Percentiles rank a stretch among this genome's conserved stretches.
Conservation (phyloP, 2,113 vertebrate genomes). For the Pampusana beccarii region DNA sequence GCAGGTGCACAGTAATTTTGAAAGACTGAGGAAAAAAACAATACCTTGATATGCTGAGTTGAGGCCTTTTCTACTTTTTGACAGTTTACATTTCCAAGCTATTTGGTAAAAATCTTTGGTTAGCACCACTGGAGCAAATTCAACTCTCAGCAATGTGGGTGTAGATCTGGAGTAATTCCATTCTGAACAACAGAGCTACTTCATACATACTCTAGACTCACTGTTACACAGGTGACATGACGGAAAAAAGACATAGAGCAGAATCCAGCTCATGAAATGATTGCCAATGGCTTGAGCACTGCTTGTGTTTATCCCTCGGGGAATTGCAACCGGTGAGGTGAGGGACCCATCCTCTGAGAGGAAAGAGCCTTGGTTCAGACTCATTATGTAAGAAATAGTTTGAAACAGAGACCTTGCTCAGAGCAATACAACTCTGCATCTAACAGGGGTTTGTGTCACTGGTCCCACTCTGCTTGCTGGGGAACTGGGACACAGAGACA, state of each 20-base stretch:
- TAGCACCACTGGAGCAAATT: slow-evolving; percentile 48
- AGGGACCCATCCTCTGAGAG: not conserved
- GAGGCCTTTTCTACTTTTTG: slow-evolving; percentile 40
- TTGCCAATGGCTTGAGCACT: not conserved
- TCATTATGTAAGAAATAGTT: not conserved
- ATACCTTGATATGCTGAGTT: slow-evolving; percentile 26
- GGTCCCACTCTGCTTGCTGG: not conserved
- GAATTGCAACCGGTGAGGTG: not conserved
- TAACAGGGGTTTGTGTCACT: not conserved
- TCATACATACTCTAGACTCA: not conserved
- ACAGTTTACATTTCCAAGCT: slow-evolving; percentile 39
- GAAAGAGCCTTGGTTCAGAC: not conserved
- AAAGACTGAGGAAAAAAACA: slow-evolving; percentile 6
- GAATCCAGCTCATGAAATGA: not conserved
- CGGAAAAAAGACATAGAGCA: not conserved
- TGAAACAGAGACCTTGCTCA: not conserved
- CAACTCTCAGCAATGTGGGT: slow-evolving; percentile 15
- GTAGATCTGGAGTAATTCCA: slow-evolving; percentile 45
- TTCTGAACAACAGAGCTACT: not conserved
- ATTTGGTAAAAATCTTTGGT: slow-evolving; percentile 34
- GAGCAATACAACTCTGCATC: not conserved
- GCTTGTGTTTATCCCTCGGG: not conserved
- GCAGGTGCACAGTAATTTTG: slow-evolving; percentile 30
- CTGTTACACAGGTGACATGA: not conserved
- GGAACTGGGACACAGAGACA: not conserved